A percentile compares a stretch with the other conserved stretches of the same genome.
Conservation (phyloP, 30 jellyfish, hydroid and myxozoan genomes). For the Cassiopea andromeda region DNA sequence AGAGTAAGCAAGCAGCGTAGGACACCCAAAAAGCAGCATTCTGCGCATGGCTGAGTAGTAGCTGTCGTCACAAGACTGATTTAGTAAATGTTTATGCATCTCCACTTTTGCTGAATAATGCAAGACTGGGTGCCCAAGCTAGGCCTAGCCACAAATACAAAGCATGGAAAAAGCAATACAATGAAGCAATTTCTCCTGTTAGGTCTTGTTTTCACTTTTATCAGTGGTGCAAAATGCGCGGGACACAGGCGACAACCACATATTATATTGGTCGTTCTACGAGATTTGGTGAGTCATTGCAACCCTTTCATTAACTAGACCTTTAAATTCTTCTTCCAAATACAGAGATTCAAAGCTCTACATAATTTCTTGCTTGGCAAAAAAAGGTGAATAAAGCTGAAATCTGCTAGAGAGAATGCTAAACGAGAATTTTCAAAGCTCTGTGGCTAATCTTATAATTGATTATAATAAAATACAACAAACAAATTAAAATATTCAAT, state of each 20-base stretch:
- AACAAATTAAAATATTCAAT: too few relatives aligned
- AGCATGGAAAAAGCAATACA: conserved; percentile 24
- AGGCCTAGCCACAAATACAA: conserved; percentile 12
- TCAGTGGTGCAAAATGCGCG: conserved; percentile 1
- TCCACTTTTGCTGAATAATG: conserved; percentile 63
- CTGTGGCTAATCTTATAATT: too few relatives aligned
- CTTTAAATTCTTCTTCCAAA: too few relatives aligned
- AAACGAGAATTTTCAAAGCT: too few relatives aligned
- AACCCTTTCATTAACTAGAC: too few relatives aligned
- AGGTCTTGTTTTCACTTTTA: conserved; percentile 11
- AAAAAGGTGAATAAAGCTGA: too few relatives aligned
- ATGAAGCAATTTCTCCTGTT: conserved; percentile 26
- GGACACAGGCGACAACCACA: conserved; percentile 90
- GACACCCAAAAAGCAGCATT: neutral
- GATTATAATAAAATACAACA: too few relatives aligned
- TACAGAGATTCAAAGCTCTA: too few relatives aligned
- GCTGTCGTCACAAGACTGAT: conserved; percentile 36
- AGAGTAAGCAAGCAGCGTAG: neutral
- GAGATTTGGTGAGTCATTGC: conserved; percentile 86
- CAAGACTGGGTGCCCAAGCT: conserved; percentile 14
- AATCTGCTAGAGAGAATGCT: too few relatives aligned
- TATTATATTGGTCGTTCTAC: conserved; percentile 79
- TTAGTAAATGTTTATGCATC: conserved; percentile 48
- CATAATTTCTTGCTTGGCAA: too few relatives aligned
- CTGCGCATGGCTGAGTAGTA: conserved; percentile 9